Percentiles rank a stretch among this genome's conserved stretches.
Conservation (phyloP, 2,888 invertebrate genomes). For the Epistrophe grossulariae region DNA sequence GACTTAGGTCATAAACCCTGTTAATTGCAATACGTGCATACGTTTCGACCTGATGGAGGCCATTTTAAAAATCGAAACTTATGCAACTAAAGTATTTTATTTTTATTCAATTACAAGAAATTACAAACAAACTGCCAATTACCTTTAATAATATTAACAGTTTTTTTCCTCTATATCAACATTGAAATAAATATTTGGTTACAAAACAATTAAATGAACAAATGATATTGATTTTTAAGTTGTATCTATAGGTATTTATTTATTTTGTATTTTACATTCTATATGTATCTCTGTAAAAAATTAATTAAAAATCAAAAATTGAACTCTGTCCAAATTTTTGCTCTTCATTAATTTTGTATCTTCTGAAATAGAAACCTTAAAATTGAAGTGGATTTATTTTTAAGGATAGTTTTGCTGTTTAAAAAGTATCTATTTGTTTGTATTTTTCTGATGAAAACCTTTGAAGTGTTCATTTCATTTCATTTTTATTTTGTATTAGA, state of each 20-base stretch:
- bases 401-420: slow-evolving; percentile 15
- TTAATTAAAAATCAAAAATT: background rate
- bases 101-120: background rate
- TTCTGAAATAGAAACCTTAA: slow-evolving; percentile 60
- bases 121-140: background rate
- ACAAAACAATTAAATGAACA: background rate
- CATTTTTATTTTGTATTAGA: slow-evolving; percentile 8
- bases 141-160: background rate
- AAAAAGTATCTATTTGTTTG: slow-evolving; percentile 22
- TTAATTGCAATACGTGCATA: background rate
- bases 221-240: background rate
- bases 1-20: background rate
- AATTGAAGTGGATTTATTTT: slow-evolving; percentile 36
- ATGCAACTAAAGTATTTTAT: background rate
- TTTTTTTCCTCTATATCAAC: background rate
- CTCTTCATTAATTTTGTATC: background rate
- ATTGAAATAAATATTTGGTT: background rate
- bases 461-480: slow-evolving; percentile 40
- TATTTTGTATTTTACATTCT: background rate
- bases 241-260: background rate
- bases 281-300: background rate
- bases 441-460: slow-evolving; percentile 61
- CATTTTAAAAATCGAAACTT: slow-evolving; percentile 29
- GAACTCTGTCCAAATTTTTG: background rate
- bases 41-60: slow-evolving; percentile 56